These are phyloP conservation scores for Haplochromis vanheusdeni DNA, from an alignment of 2,113 vertebrate genomes.

Conservation along the genomic window DNA sequence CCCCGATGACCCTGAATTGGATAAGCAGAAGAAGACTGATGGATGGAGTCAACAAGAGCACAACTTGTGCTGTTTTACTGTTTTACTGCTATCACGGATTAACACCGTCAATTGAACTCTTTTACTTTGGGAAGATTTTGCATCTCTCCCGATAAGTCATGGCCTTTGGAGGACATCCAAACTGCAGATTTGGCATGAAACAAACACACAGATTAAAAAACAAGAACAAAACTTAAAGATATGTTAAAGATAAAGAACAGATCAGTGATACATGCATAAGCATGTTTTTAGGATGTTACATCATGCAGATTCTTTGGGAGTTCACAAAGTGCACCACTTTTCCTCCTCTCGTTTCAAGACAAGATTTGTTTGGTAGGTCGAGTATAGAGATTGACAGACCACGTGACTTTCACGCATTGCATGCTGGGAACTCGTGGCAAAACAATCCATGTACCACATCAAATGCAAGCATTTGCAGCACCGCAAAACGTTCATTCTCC, in stretches of 20 bases:
- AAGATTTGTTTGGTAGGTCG: neutral
- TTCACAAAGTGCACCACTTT: neutral
- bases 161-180: neutral
- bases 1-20: neutral
- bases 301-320: neutral
- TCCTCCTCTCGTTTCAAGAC: neutral
- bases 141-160: neutral
- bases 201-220: neutral
- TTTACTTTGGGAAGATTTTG: neutral
- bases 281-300: neutral
- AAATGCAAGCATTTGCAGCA: neutral
- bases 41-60: neutral
- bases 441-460: neutral
- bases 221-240: neutral
- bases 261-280: neutral
- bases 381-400: neutral
- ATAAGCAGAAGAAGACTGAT: neutral
- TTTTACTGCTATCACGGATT: neutral
- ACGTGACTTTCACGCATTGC: fast-evolving
- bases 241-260: neutral
- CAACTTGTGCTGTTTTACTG: neutral
- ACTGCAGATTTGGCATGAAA: neutral
- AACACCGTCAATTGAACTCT: neutral
- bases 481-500: fast-evolving
- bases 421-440: neutral